Conservation (phyloP, 2,888 invertebrate species). For the Timandra comae region DNA sequence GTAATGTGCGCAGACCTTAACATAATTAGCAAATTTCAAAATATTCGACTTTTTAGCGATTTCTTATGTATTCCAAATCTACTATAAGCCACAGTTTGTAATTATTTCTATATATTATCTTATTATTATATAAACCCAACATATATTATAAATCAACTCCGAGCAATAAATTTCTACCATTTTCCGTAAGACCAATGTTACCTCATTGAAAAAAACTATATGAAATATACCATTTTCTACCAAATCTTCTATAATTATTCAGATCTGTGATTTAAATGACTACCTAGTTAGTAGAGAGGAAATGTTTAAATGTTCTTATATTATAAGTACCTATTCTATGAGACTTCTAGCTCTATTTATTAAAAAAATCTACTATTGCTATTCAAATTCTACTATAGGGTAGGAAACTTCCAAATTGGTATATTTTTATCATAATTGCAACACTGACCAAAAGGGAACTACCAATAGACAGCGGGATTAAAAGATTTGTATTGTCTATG, state of each 20-base stretch:
- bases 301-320: too few species aligned
- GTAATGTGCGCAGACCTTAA: too few species aligned
- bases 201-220: conserved; percentile 29
- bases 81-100: too few species aligned
- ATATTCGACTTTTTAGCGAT: too few species aligned
- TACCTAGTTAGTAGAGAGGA: conserved; percentile 28
- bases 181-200: conserved; percentile 29
- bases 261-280: conserved; percentile 16
- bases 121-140: too few species aligned
- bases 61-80: too few species aligned
- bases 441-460: conserved; percentile 50
- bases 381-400: conserved; percentile 10
- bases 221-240: conserved; percentile 29
- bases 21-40: too few species aligned
- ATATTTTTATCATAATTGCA: conserved; percentile 37
- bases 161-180: conserved; percentile 36
- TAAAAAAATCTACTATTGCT: conserved; percentile 7
- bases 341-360: conserved; percentile 2
- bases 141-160: conserved; percentile 4
- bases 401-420: conserved; percentile 23
- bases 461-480: conserved; percentile 34
- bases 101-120: too few species aligned
- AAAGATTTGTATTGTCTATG: conserved; percentile 36
- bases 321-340: background rate
- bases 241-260: conserved; percentile 23